Evolutionary conservation across 2,888 invertebrate species (phyloP), one percentile per base, ranked within the genome.

Genomic region (Diarsia rubi): DNA sequence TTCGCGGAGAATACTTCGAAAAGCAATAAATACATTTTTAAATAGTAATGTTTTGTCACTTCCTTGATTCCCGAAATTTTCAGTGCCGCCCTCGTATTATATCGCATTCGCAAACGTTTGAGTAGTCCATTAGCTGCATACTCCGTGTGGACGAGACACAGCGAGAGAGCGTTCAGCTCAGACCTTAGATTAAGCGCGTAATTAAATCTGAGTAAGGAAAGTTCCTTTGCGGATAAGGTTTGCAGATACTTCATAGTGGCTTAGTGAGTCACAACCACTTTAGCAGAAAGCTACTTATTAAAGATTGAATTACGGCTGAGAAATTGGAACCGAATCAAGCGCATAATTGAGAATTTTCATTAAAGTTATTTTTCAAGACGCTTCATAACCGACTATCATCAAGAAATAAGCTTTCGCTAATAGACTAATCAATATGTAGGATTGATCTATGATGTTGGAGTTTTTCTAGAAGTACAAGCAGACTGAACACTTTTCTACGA

Each of bases 201-300:
- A 88, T 86, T 88, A 83, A 78, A 78, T 78, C 77, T 75, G 81
- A 74, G 79, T 76, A 49, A 75, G 73, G 82, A 82, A 86, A 88
- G 86, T 84, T 75, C 68, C 73, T 79, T 74, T 59, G 75, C 76
- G 60, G 78, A 67, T 67, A 74, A 81, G 75, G 78, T 75, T 70
- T 73, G 77, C 77, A 75, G 74, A 78, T 76, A 81, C 57, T 81
- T 81, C 66, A 78, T 80, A 69, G 72, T 11, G 54, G 62, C 64
- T 69, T 31, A 59, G 68, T 69, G 73, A 84, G 49, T 54, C 57
- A 70, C 73, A 69, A 62, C 71, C 68, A 77, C 67, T 78, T 79
- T 49, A 66, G 66, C 73, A 69, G 83, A 80, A 82, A 79, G 79
- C 76, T 78, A 21, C 24, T 72, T 69, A 73, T 78, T 85, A 69